Conservation (phyloP, 2,888 invertebrate species). For the Cephus pygmeus region DNA sequence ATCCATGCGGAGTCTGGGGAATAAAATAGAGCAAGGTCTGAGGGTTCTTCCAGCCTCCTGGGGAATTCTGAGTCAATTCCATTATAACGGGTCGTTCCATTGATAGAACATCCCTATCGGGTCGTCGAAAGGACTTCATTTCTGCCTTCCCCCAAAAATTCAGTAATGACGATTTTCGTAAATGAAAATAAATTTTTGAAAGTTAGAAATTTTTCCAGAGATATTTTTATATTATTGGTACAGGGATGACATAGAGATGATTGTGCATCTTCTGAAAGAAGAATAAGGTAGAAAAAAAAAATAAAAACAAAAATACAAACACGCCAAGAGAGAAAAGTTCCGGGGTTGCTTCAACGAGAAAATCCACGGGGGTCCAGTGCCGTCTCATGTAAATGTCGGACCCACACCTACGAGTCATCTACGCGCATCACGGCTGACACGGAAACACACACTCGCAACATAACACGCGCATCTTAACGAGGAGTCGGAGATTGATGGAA, state of each 20-base stretch:
- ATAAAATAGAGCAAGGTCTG: not conserved
- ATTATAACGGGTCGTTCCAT: slow-evolving; percentile 37
- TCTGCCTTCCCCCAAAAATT: not conserved
- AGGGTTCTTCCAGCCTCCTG: not conserved
- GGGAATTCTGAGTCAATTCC: slow-evolving; percentile 37
- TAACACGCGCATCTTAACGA: slow-evolving; percentile 62
- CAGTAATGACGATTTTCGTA: not conserved
- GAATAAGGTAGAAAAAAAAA: not conserved
- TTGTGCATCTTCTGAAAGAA: not conserved
- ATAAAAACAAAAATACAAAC: slow-evolving; percentile 21
- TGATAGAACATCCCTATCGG: slow-evolving; percentile 20
- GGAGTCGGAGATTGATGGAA: slow-evolving; percentile 62
- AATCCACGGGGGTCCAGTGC: slow-evolving; percentile 54
- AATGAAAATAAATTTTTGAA: not conserved
- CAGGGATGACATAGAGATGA: not conserved
- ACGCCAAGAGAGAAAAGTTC: slow-evolving; percentile 28
- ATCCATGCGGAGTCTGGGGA: not conserved
- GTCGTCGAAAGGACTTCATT: not conserved
- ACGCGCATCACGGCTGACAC: slow-evolving; percentile 19
- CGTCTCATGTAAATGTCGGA: slow-evolving; percentile 54
- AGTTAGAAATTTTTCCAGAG: not conserved
- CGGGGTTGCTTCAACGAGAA: slow-evolving; percentile 42
- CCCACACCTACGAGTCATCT: slow-evolving; percentile 5
- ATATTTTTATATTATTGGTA: not conserved
- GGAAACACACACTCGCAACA: slow-evolving; percentile 34